phyloP scores from a whole-genome alignment of 1,140 invertebrate genomes.

The Stegodyphus mimosarum region DNA sequence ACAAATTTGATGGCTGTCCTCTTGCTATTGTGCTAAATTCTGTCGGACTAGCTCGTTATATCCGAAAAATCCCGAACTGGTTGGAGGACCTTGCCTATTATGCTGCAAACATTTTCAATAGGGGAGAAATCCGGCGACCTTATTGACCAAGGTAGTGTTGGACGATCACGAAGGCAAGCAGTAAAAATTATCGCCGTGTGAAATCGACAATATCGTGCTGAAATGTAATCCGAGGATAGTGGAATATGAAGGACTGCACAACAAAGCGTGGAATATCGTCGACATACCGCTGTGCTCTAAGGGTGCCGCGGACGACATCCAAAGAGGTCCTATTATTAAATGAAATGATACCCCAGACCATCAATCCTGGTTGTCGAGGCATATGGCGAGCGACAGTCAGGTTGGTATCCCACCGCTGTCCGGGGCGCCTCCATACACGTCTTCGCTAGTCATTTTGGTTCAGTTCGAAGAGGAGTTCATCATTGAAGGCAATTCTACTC shows the following conservation, averaged over 20 bases:
- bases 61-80: not conserved
- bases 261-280: conserved; percentile 1
- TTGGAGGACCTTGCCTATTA: not conserved
- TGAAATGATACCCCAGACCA: conserved; percentile 17
- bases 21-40: not conserved
- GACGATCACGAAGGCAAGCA: not conserved
- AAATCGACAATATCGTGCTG: not conserved
- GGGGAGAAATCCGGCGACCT: conserved; percentile 20
- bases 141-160: not conserved
- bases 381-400: not conserved
- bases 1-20: not conserved
- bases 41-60: not conserved
- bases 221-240: not conserved
- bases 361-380: not conserved
- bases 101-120: not conserved
- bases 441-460: not conserved
- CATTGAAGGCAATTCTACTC: conserved; percentile 9
- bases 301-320: not conserved
- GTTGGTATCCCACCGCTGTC: conserved; percentile 18
- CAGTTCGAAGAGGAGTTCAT: conserved; percentile 1
- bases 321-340: not conserved
- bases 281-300: conserved; percentile 5
- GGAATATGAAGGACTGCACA: not conserved
- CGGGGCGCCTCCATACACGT: not conserved
- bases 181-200: not conserved